phyloP scores from a whole-genome alignment of 2,113 vertebrate genomes.

The Myotis davidii region DNA sequence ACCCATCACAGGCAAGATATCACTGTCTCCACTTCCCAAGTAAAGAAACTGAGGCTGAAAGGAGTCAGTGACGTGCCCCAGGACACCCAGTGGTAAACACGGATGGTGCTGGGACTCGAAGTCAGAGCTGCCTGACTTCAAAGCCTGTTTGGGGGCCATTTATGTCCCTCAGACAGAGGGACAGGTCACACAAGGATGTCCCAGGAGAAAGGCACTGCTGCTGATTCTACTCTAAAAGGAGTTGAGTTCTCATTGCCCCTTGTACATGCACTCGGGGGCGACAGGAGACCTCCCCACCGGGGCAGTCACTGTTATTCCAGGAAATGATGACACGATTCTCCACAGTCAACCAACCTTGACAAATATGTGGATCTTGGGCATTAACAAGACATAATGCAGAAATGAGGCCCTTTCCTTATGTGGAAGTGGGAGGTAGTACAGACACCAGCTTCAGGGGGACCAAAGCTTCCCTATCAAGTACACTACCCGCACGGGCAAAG shows the following conservation, averaged over 20 bases:
- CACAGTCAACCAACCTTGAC: too few relatives aligned
- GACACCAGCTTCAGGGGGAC: neutral
- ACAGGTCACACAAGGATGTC: accelerated
- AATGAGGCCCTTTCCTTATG: neutral
- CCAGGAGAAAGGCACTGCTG: neutral
- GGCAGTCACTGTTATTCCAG: neutral
- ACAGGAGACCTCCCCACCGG: accelerated
- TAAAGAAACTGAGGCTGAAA: neutral
- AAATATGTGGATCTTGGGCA: neutral
- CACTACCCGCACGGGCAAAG: accelerated
- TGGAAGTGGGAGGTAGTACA: neutral
- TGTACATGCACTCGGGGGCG: accelerated
- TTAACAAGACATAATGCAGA: neutral
- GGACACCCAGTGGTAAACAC: neutral
- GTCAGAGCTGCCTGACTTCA: neutral
- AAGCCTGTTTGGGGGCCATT: neutral
- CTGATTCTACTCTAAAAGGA: neutral
- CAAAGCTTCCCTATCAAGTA: neutral
- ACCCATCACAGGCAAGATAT: neutral
- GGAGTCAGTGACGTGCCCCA: neutral
- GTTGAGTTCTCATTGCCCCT: accelerated
- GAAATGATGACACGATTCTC: neutral
- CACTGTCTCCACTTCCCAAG: neutral
- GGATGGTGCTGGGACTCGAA: neutral
- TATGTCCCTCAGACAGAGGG: neutral